These are phyloP conservation scores for Eupithecia insigniata DNA, from an alignment of 2,888 invertebrate genomes.

Conservation along the genomic window DNA sequence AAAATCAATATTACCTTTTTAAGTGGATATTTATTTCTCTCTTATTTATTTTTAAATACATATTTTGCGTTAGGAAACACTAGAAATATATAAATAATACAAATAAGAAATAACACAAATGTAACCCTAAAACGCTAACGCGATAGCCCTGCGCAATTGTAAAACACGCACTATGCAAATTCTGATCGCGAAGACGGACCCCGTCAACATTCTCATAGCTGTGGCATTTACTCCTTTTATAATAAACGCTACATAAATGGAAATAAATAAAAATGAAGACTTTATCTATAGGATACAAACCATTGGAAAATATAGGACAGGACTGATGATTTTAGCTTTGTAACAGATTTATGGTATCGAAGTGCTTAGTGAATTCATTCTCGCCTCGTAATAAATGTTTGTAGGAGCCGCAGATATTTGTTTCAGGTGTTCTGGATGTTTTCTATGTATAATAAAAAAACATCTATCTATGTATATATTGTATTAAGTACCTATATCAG, in stretches of 20 bases:
- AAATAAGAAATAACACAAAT: background rate
- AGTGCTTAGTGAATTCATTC: too few species aligned
- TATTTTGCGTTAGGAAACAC: background rate
- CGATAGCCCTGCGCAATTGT: constrained; percentile 61
- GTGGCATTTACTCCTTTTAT: constrained; percentile 45
- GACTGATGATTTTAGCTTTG: background rate
- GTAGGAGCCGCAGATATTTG: too few species aligned
- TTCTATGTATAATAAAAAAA: too few species aligned
- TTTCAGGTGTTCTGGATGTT: too few species aligned
- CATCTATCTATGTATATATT: too few species aligned
- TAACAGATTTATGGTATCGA: background rate
- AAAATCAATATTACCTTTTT: too few species aligned
- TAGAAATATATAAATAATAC: too few species aligned
- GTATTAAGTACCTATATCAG: too few species aligned
- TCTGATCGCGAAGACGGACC: constrained; percentile 55
- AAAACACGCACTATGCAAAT: constrained; percentile 67
- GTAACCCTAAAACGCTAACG: constrained; percentile 21
- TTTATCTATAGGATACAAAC: background rate
- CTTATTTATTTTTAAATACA: too few species aligned
- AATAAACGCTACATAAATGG: constrained; percentile 7
- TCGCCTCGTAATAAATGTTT: too few species aligned
- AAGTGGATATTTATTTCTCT: too few species aligned
- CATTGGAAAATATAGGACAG: background rate
- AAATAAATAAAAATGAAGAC: background rate
- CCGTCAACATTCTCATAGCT: constrained; percentile 69